These are phyloP conservation scores for Leuciscus idus DNA, from an alignment of 2,113 vertebrate species.

Conservation along the genomic window DNA sequence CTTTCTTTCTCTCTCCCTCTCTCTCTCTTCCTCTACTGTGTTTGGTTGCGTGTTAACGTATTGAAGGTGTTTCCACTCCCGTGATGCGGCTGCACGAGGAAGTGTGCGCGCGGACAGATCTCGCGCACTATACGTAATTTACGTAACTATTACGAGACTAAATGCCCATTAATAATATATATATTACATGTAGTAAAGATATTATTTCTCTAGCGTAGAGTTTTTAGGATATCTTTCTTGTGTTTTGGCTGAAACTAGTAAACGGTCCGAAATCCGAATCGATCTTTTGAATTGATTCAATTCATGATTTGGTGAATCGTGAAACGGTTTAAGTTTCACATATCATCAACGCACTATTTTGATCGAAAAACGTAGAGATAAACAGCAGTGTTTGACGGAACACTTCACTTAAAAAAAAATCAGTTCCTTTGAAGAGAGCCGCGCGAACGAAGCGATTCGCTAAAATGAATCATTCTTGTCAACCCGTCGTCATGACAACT, in stretches of 20 bases:
- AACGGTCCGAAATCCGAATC: not conserved
- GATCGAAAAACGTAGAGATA: too few species aligned
- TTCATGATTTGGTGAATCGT: too few species aligned
- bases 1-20: not conserved
- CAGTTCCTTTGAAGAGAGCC: too few species aligned
- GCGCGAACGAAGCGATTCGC: too few species aligned
- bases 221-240: not conserved
- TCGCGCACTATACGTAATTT: not conserved
- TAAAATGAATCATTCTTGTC: not conserved
- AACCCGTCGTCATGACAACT: not conserved
- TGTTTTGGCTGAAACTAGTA: too few species aligned
- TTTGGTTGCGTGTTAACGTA: not conserved
- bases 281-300: not conserved
- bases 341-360: too few species aligned
- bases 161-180: not conserved
- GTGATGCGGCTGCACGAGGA: slow-evolving; percentile 36
- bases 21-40: not conserved
- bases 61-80: slow-evolving; percentile 45
- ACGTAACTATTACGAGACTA: not conserved
- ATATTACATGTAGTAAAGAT: not conserved
- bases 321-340: too few species aligned
- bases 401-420: too few species aligned
- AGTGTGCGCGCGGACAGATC: not conserved
- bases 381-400: too few species aligned
- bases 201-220: not conserved